These are phyloP conservation scores for Rhagoletis pomonella DNA, from an alignment of 1,140 invertebrate genomes.

Conservation along the genomic window DNA sequence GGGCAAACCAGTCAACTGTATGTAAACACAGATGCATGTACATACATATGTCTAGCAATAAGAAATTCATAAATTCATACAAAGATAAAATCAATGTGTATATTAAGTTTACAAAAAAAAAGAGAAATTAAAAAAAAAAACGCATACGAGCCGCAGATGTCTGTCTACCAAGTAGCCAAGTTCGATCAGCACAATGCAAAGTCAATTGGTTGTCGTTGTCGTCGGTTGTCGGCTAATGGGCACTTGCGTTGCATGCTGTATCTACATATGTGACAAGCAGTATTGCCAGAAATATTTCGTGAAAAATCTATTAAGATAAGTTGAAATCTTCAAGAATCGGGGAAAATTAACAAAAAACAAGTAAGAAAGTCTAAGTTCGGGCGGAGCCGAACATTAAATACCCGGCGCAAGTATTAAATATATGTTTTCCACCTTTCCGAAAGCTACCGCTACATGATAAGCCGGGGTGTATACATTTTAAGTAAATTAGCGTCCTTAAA, in stretches of 20 bases:
- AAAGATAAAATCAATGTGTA: neutral
- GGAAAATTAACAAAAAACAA: too few species aligned
- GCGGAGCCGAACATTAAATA: too few species aligned
- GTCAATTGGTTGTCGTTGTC: conserved; percentile 16
- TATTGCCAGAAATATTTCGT: neutral
- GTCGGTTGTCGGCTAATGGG: neutral
- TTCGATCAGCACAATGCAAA: neutral
- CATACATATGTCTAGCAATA: neutral
- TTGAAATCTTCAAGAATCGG: too few species aligned
- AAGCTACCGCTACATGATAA: too few species aligned
- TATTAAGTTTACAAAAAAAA: neutral
- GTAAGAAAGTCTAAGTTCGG: too few species aligned
- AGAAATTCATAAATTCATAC: neutral
- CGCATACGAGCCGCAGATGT: neutral
- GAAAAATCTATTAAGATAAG: too few species aligned
- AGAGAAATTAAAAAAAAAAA: neutral
- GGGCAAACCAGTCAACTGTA: neutral
- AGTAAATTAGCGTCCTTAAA: too few species aligned
- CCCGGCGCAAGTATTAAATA: too few species aligned
- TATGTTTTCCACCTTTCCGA: too few species aligned
- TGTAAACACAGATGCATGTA: neutral
- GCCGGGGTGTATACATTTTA: too few species aligned
- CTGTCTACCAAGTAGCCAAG: neutral
- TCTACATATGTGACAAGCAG: neutral
- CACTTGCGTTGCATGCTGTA: conserved; percentile 8